phyloP scores from a whole-genome alignment of 1,140 invertebrate species.

The Hyphantria cunea region DNA sequence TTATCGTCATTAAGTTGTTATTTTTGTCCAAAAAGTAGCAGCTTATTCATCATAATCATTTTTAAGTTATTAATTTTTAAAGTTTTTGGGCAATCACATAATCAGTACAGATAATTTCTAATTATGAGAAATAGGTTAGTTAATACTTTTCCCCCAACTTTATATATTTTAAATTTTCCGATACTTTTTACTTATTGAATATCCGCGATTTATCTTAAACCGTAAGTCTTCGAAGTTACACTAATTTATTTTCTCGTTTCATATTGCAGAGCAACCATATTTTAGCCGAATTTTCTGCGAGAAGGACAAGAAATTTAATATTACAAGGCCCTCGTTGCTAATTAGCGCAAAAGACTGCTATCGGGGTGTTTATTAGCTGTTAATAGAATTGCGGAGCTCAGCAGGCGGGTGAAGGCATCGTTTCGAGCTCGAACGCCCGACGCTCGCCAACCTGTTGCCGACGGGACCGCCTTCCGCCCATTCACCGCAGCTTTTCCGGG shows the following conservation, averaged over 20 bases:
- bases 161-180: no score
- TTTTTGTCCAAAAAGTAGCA: no score
- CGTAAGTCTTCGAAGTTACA: not conserved
- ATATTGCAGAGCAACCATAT: conserved; percentile 36
- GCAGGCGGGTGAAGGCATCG: conserved; percentile 49
- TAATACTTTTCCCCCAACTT: no score
- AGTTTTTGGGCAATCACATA: no score
- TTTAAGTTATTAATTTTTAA: no score
- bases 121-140: no score
- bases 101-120: no score
- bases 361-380: conserved; percentile 59
- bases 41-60: no score
- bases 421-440: conserved; percentile 42
- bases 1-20: no score
- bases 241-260: conserved; percentile 29
- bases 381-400: conserved; percentile 61
- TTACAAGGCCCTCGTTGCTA: conserved; percentile 48
- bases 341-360: conserved; percentile 55
- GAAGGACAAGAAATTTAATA: conserved; percentile 51
- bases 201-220: no score
- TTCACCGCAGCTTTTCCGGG: conserved; percentile 48
- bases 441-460: conserved; percentile 73
- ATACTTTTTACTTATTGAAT: no score
- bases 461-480: conserved; percentile 78
- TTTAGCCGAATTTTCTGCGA: conserved; percentile 38